A percentile compares a stretch with the other conserved stretches of the same genome.
phyloP scores from a whole-genome alignment of 2,888 invertebrate species.

The Horisme vitalbata region DNA sequence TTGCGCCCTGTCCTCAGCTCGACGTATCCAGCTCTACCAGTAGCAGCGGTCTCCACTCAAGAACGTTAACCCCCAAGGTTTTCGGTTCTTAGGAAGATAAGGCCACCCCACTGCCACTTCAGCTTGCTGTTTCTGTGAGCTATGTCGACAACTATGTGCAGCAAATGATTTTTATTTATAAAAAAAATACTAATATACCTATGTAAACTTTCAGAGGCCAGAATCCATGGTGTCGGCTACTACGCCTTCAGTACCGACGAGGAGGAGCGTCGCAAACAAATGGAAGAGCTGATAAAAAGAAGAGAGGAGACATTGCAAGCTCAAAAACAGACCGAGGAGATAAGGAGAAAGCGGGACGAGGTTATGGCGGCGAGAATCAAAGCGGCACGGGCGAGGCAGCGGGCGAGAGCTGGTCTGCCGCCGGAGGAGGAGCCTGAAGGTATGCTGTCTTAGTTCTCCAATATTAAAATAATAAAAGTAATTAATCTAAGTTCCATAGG shows the following conservation, averaged over 20 bases:
- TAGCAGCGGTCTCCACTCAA: too few relatives aligned
- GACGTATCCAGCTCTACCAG: too few relatives aligned
- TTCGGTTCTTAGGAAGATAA: too few relatives aligned
- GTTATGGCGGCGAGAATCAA: conserved; percentile 87
- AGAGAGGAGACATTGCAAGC: conserved; percentile 87
- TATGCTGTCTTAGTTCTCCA: too few relatives aligned
- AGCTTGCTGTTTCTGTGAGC: too few relatives aligned
- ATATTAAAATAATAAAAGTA: too few relatives aligned
- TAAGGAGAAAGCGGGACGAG: conserved; percentile 84
- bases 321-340: conserved; percentile 85
- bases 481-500: too few relatives aligned
- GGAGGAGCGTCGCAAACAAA: conserved; percentile 89
- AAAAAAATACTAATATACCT: neutral
- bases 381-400: conserved; percentile 88
- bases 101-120: too few relatives aligned
- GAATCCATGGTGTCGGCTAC: conserved; percentile 96
- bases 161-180: neutral
- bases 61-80: too few relatives aligned
- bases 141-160: too few relatives aligned
- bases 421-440: conserved; percentile 84
- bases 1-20: too few relatives aligned
- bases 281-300: conserved; percentile 88
- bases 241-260: conserved; percentile 95
- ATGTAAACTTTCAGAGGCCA: conserved; percentile 86
- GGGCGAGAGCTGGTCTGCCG: conserved; percentile 88